phyloP scores from a whole-genome alignment of 1,140 invertebrate species.

The Brevipalpus yothersi region DNA sequence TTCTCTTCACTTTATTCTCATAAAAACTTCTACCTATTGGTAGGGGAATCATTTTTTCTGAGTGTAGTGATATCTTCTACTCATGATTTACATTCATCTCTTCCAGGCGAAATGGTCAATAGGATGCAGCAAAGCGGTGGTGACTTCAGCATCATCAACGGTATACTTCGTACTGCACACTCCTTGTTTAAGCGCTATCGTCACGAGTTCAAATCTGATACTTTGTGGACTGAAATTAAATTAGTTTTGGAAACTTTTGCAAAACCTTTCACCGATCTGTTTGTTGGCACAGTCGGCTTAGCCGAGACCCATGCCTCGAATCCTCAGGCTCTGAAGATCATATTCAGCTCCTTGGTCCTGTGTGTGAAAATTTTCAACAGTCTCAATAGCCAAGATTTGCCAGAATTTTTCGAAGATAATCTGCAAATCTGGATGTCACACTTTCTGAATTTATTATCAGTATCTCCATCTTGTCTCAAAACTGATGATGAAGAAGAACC shows the following conservation, averaged over 20 bases:
- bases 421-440: slow-evolving; percentile 80
- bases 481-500: slow-evolving; percentile 57
- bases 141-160: slow-evolving; percentile 86
- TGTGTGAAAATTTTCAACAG: slow-evolving; percentile 93
- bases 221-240: slow-evolving; percentile 87
- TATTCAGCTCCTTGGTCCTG: slow-evolving; percentile 64
- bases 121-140: slow-evolving; percentile 28
- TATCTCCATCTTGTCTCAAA: slow-evolving; percentile 33
- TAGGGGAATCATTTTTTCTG: not conserved
- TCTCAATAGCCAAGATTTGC: slow-evolving; percentile 84
- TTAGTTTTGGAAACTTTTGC: slow-evolving; percentile 83
- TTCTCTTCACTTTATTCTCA: too few relatives aligned
- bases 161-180: slow-evolving; percentile 75
- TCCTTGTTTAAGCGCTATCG: slow-evolving; percentile 87
- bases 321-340: slow-evolving; percentile 49
- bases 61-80: not conserved
- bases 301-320: slow-evolving; percentile 50
- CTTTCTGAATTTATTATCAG: slow-evolving; percentile 51
- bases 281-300: slow-evolving; percentile 61
- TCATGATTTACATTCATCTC: not conserved
- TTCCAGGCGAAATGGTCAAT: slow-evolving; percentile 3
- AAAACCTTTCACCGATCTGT: slow-evolving; percentile 68
- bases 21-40: too few relatives aligned
- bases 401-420: slow-evolving; percentile 95
- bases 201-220: slow-evolving; percentile 81